phyloP scores from a whole-genome alignment of 2,888 invertebrate species.

The Netelia virgata region DNA sequence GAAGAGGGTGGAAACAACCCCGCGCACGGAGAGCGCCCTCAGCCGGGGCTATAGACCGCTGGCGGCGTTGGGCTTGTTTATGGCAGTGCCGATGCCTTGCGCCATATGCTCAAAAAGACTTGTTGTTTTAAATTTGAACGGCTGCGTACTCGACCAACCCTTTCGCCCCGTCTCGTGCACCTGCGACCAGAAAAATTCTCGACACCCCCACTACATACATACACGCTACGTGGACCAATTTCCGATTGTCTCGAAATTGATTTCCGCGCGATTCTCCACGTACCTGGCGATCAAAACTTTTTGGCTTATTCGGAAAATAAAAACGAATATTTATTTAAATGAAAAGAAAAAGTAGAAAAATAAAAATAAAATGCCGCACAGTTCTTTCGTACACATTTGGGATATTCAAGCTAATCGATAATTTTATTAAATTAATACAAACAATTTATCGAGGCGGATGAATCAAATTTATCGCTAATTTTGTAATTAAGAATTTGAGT shows the following conservation, averaged over 20 bases:
- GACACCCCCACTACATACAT: slow-evolving; percentile 19
- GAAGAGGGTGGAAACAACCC: slow-evolving; percentile 63
- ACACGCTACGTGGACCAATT: neutral
- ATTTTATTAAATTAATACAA: neutral
- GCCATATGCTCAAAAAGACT: slow-evolving; percentile 82
- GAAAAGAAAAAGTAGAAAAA: neutral
- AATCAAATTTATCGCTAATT: no score
- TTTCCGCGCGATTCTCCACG: neutral
- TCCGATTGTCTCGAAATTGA: neutral
- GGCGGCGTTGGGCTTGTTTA: slow-evolving; percentile 80
- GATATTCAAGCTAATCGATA: neutral
- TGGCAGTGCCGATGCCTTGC: slow-evolving; percentile 79
- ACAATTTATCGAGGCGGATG: no score
- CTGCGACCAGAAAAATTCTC: slow-evolving; percentile 68
- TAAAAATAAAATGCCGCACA: neutral
- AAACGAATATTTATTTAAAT: neutral
- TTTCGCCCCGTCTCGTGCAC: slow-evolving; percentile 62
- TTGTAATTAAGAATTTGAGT: no score
- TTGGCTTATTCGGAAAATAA: neutral
- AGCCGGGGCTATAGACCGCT: slow-evolving; percentile 75
- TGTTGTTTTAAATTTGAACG: slow-evolving; percentile 81
- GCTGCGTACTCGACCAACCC: slow-evolving; percentile 61
- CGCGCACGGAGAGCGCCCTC: slow-evolving; percentile 40
- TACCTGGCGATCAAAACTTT: neutral
- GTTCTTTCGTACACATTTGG: neutral